phyloP scores from a whole-genome alignment of 2,888 invertebrate species.

The Rugalucina vietnamica region DNA sequence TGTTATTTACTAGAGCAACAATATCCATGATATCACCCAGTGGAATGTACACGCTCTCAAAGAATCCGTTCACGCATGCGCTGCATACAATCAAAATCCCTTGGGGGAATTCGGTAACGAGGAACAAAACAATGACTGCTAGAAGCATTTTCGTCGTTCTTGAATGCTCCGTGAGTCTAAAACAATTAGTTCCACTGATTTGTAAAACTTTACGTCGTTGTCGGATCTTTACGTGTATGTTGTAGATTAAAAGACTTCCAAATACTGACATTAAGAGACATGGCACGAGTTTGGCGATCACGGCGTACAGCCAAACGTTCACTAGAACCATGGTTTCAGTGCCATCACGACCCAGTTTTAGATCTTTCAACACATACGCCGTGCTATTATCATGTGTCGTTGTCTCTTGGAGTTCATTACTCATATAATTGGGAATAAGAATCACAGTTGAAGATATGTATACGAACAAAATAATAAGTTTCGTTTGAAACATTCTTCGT shows the following conservation, averaged over 20 bases:
- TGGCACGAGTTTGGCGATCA: conserved; percentile 95
- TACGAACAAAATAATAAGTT: conserved; percentile 90
- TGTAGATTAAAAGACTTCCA: conserved; percentile 83
- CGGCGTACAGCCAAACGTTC: conserved; percentile 96
- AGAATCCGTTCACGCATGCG: conserved; percentile 89
- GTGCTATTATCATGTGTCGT: conserved; percentile 61
- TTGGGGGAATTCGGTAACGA: conserved; percentile 95
- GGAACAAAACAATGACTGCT: conserved; percentile 92
- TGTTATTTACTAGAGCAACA: conserved; percentile 94
- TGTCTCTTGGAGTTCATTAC: conserved; percentile 85
- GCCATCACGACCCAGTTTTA: conserved; percentile 70
- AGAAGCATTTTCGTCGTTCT: conserved; percentile 95
- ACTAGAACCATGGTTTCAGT: conserved; percentile 71
- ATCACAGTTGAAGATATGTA: conserved; percentile 93
- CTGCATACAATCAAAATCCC: conserved; percentile 90
- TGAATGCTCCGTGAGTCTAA: conserved; percentile 84
- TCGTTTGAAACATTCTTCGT: conserved; percentile 91
- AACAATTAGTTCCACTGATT: conserved; percentile 72
- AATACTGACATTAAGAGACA: conserved; percentile 92
- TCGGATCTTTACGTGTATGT: conserved; percentile 74
- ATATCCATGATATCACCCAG: conserved; percentile 93
- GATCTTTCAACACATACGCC: conserved; percentile 68
- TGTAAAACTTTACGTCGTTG: conserved; percentile 74
- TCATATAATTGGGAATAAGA: conserved; percentile 93
- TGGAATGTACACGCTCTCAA: conserved; percentile 86